Percentiles rank a stretch among this genome's conserved stretches.
Conservation (phyloP, 2,113 vertebrate genomes). For the Fregata magnificens region DNA sequence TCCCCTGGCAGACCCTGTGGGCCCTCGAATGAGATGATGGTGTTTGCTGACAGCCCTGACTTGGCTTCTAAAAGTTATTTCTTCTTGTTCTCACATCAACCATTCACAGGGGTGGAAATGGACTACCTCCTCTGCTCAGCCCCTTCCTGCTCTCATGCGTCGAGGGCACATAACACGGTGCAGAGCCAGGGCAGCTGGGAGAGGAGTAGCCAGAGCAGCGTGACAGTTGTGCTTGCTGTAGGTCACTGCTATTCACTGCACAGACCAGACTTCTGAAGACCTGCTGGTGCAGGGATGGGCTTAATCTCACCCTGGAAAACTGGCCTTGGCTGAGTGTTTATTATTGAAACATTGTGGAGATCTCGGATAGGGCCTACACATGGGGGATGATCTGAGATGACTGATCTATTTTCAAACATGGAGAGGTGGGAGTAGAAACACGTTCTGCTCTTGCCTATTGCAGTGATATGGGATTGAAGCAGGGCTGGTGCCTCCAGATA, state of each 20-base stretch:
- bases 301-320: neutral
- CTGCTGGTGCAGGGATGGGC: neutral
- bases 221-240: neutral
- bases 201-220: neutral
- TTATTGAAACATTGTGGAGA: neutral
- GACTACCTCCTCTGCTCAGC: neutral
- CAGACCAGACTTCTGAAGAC: neutral
- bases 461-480: neutral
- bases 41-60: neutral
- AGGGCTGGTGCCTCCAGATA: conserved; percentile 46
- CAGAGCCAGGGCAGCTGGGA: neutral
- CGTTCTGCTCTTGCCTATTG: conserved; percentile 17
- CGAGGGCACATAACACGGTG: rapidly evolving
- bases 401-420: conserved; percentile 39
- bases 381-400: conserved; percentile 11
- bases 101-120: neutral
- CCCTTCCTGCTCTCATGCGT: rapidly evolving
- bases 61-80: neutral
- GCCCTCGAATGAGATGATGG: neutral
- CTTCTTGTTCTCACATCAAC: neutral
- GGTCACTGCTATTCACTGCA: neutral
- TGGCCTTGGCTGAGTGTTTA: neutral
- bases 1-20: neutral
- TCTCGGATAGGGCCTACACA: neutral
- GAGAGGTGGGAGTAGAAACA: conserved; percentile 56